Evolutionary conservation across 1,140 invertebrate species (phyloP).

Genomic region (Cyclargus thomasi): DNA sequence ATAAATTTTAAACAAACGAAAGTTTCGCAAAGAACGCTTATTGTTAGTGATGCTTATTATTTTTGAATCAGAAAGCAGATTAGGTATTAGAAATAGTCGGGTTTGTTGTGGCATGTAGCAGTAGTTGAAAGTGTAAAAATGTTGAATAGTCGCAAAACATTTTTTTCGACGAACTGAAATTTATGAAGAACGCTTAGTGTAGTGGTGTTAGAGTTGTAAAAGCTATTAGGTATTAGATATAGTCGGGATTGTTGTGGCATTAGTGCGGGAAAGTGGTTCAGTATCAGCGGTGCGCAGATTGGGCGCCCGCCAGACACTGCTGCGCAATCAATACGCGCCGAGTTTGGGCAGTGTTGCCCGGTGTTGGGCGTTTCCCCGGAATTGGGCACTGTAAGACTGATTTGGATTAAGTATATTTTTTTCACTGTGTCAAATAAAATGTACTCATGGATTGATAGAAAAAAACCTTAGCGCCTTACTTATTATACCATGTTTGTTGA

Average conservation of each 20-base stretch:
- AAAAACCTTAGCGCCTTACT: too few species aligned
- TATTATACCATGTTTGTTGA: too few species aligned
- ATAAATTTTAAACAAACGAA: too few species aligned
- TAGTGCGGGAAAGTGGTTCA: constrained; percentile 9
- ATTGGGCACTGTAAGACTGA: neutral
- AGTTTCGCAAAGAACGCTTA: neutral
- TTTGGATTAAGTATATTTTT: too few species aligned
- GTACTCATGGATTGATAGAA: too few species aligned
- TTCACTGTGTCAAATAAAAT: too few species aligned
- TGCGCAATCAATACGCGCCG: constrained; percentile 15
- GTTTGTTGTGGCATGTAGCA: neutral
- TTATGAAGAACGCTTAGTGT: neutral
- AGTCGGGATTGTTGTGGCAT: constrained; percentile 2
- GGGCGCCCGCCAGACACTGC: constrained; percentile 9
- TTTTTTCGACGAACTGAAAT: too few species aligned
- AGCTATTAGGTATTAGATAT: neutral
- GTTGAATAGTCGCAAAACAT: too few species aligned
- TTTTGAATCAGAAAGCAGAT: too few species aligned
- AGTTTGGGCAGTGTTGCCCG: constrained; percentile 6
- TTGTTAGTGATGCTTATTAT: too few species aligned
- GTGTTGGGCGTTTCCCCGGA: neutral
- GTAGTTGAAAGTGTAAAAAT: too few species aligned
- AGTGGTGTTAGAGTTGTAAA: neutral
- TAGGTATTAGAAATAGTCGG: too few species aligned
- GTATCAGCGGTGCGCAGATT: constrained; percentile 15